These are phyloP conservation scores for Butorides virescens DNA, from an alignment of 2,113 vertebrate genomes.

Conservation along the genomic window DNA sequence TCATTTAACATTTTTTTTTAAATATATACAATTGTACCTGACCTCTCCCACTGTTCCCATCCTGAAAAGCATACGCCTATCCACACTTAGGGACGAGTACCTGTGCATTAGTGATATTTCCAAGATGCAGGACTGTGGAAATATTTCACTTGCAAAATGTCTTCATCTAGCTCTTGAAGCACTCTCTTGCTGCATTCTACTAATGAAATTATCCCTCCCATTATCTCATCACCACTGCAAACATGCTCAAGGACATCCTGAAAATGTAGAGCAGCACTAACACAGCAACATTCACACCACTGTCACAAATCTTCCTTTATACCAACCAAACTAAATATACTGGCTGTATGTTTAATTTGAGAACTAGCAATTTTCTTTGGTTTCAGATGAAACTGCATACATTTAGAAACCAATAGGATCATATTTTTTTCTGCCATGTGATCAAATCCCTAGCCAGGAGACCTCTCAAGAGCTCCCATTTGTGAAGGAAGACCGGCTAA, in stretches of 20 bases:
- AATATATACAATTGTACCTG: not conserved
- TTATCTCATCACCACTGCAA: not conserved
- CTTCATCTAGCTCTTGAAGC: not conserved
- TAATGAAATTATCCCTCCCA: not conserved
- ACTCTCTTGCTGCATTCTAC: not conserved
- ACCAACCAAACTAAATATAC: not conserved
- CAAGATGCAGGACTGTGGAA: not conserved
- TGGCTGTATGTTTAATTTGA: not conserved
- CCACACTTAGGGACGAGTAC: not conserved
- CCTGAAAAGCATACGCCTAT: not conserved
- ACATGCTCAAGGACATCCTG: not conserved
- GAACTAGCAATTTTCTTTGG: not conserved
- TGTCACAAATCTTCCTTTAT: not conserved
- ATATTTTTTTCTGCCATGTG: fast-evolving
- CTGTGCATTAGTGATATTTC: not conserved
- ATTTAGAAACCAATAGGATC: not conserved
- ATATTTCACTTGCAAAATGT: not conserved
- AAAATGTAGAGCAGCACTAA: not conserved
- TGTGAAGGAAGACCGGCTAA: not conserved
- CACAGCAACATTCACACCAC: not conserved
- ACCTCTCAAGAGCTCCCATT: not conserved
- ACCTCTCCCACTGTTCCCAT: not conserved
- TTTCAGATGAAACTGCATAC: not conserved
- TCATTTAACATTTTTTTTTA: not conserved
- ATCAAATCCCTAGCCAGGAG: not conserved